Evolutionary conservation across 2,797 vertebrate genomes (phyloP).

Genomic region (Ctenopoma kingsleyae): DNA sequence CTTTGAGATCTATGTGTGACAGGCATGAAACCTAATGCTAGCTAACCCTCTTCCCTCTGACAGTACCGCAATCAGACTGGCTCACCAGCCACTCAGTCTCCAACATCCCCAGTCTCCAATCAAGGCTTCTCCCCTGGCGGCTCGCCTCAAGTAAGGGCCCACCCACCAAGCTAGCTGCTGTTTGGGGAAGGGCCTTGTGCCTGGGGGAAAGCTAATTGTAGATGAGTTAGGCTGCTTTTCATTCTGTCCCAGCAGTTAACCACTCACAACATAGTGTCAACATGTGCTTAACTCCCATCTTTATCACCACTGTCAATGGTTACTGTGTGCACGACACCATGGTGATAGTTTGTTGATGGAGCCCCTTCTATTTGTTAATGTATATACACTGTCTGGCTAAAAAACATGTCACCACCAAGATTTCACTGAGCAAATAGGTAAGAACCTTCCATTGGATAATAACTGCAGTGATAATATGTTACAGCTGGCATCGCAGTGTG

Average conservation of each 20-base stretch:
- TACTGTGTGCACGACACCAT: conserved; percentile 70
- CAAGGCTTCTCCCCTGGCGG: conserved; percentile 99
- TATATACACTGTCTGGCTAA: not conserved
- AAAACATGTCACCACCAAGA: too few species aligned
- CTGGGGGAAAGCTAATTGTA: conserved; percentile 67
- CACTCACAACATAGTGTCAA: conserved; percentile 64
- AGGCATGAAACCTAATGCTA: conserved; percentile 82
- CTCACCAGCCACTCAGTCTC: conserved; percentile 99
- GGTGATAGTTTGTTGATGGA: conserved; percentile 41
- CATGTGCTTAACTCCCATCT: conserved; percentile 62
- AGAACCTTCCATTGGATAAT: too few species aligned
- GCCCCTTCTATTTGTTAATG: conserved; percentile 3
- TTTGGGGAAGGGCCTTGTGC: conserved; percentile 73
- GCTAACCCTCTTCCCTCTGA: conserved; percentile 93
- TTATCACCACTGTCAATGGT: conserved; percentile 60
- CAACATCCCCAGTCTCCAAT: conserved; percentile 99
- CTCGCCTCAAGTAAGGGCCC: conserved; percentile 98
- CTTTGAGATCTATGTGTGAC: conserved; percentile 75
- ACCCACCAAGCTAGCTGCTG: conserved; percentile 78
- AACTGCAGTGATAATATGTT: too few species aligned
- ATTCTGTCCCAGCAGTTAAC: conserved; percentile 68
- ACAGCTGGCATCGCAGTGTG: too few species aligned
- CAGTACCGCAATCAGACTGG: conserved; percentile 99
- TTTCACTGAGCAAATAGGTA: too few species aligned
- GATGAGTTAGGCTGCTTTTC: conserved; percentile 78